phyloP scores from a whole-genome alignment of 1,140 invertebrate species.

The Lepidurus arcticus region DNA sequence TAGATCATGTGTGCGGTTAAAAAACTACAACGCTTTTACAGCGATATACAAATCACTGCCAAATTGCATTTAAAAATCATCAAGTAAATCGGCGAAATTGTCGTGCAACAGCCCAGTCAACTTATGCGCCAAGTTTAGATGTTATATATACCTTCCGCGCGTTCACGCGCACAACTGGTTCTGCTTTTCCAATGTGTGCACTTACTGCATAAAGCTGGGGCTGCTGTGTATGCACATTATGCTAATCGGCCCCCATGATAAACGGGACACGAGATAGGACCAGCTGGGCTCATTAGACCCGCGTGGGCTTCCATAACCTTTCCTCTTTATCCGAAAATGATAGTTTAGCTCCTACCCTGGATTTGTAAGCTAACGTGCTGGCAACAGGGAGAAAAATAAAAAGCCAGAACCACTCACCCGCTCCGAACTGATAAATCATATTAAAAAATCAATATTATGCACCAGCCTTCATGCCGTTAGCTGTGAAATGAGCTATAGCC shows the following conservation, averaged over 20 bases:
- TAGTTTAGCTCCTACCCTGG: background rate
- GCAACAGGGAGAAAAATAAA: background rate
- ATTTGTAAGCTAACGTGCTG: background rate
- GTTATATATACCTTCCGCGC: no score
- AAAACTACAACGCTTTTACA: background rate
- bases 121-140: no score
- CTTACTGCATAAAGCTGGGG: no score
- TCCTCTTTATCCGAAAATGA: background rate
- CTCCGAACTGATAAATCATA: slow-evolving; percentile 10
- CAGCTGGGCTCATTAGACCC: slow-evolving; percentile 13
- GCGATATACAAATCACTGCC: no score
- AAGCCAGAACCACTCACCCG: background rate
- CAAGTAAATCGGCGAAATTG: no score
- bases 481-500: background rate
- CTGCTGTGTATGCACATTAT: background rate
- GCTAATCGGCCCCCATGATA: background rate
- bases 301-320: background rate
- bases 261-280: background rate
- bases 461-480: background rate
- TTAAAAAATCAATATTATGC: slow-evolving; percentile 16
- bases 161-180: no score
- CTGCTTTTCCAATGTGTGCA: no score
- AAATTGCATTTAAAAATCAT: no score
- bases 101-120: no score
- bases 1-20: slow-evolving; percentile 17